Evolutionary conservation across 1,140 invertebrate species (phyloP), one percentile per base, ranked within the genome.

Genomic region (Temnothorax longispinosus): DNA sequence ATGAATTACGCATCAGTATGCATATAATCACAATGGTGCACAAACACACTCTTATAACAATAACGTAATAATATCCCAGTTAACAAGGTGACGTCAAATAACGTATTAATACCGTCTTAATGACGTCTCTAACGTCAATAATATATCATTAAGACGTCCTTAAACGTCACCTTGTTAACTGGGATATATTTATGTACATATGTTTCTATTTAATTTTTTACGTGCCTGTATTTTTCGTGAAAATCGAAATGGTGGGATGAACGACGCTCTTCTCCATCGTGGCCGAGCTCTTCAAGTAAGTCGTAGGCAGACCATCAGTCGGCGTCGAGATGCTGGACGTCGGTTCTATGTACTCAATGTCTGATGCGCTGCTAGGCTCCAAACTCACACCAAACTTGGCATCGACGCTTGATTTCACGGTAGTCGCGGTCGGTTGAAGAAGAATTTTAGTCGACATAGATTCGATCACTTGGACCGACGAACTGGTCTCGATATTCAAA

Each of bases 401-500:
- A 7, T 52, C 6, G 0, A 10, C 1, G n/a, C 58, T 85, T 10
- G n/a, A 72, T 56, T 87, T 71, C 41, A 84, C 13, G 56, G 67
- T 88, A 88, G 7, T 54, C 32, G 56, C 62, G 0, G 93, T 94
- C 4, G 94, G 87, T 21, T 92, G 91, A n/a, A 91, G 52, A 0
- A 88, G 38, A 0, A 88, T 88, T 74, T 87, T 93, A 2, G 91
- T 94, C 1, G 93, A 56, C 13, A 93, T 92, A 0, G 93, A 91
- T 81, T 94, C 93, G 65, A 95, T 95, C n/a, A 95, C 88, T 71
- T 94, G 93, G 1, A 95, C 89, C 6, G 93, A 94, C 2, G 95
- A 95, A 86, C 94, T 95, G 0, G 95, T 95, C 62, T 95, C 94
- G 10, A 95, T 93, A 6, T 92, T 94, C 21, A 95, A 67, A 3